Base-by-base conservation (phyloP, 2,113 vertebrate species). In the Geococcyx californianus region DNA sequence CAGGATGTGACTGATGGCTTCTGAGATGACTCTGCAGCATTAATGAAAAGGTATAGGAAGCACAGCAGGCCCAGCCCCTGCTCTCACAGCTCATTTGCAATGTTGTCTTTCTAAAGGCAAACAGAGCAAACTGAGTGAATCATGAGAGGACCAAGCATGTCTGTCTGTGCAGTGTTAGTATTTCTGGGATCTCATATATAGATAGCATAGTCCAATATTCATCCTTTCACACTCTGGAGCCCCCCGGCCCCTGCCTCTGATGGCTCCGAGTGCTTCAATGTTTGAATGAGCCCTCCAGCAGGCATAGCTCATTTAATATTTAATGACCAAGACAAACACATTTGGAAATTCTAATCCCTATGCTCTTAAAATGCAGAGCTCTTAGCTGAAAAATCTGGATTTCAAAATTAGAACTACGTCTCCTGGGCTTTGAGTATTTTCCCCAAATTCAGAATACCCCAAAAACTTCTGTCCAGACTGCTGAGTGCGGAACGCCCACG, bases 401-500 rank as follows among this genome's bases (percentile, higher is more conserved):
- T 89, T 93, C 49, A 79, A 49, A 90, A 81, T 49, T 14, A 74
- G 60, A 63, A 84, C 38, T 63, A 13, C 25, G 23, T 12, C 16
- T 88, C 72, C 29, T 38, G 40, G 60, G 33, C 60, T 84, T 24
- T 49, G 40, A 86, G 54, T 59, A 67, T 80, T 91, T 34, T 80
- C 31, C 80, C 66, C 54, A 84, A 82, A 79, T 18, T 28, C 69
- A 72, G 29, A 80, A 70, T 7, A 17, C 1, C 13, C 17, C 28
- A 56, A 64, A 74, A 70, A 26, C 10, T 11, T 34, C 52, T 33
- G 44, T 28, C 40, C 56, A 44, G 38, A 9, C 49, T 75, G 74
- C 47, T 13, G 13, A 23, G 52, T 0, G 0, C 0, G 1, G 33
- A 84, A 29, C 8, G 3, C n/a, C 34, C 75, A 28, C 0, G 0